phyloP scores from a whole-genome alignment of 2,888 invertebrate species.

The Eupithecia inturbata region DNA sequence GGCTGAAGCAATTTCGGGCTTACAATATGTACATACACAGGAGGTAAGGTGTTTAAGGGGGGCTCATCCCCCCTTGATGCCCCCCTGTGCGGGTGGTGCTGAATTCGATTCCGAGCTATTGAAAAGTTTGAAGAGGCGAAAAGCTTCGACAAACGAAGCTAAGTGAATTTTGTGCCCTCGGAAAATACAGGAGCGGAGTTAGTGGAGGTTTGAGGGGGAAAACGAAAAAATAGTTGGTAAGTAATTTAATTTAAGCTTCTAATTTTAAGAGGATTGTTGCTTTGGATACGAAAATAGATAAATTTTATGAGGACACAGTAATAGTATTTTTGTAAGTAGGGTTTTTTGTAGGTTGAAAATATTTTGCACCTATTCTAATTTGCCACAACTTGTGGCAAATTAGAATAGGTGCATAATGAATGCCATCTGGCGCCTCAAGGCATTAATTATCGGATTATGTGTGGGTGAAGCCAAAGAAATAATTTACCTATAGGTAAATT shows the following conservation, averaged over 20 bases:
- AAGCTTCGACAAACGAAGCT: slow-evolving; percentile 85
- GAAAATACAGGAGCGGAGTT: slow-evolving; percentile 56
- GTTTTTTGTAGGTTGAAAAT: not conserved
- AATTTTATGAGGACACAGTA: not conserved
- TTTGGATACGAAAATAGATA: not conserved
- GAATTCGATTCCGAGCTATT: slow-evolving; percentile 83
- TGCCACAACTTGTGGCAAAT: too few relatives aligned
- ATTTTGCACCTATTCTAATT: not conserved
- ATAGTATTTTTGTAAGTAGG: too few relatives aligned
- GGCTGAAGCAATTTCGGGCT: slow-evolving; percentile 37
- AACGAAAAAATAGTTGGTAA: not conserved
- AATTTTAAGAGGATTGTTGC: not conserved
- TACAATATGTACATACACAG: slow-evolving; percentile 56
- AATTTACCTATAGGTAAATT: not conserved
- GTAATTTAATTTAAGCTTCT: not conserved
- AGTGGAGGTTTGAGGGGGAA: slow-evolving; percentile 11
- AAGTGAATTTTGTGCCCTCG: slow-evolving; percentile 84
- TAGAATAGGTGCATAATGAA: too few relatives aligned
- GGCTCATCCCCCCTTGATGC: slow-evolving; percentile 43
- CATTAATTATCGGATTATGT: not conserved
- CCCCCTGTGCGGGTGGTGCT: slow-evolving; percentile 53
- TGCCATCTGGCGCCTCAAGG: too few relatives aligned
- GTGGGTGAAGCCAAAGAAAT: not conserved
- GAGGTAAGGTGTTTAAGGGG: slow-evolving; percentile 59
- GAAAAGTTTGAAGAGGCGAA: slow-evolving; percentile 85